These are phyloP conservation scores for Cotesia congregata DNA, from an alignment of 2,888 invertebrate genomes.

Conservation along the genomic window DNA sequence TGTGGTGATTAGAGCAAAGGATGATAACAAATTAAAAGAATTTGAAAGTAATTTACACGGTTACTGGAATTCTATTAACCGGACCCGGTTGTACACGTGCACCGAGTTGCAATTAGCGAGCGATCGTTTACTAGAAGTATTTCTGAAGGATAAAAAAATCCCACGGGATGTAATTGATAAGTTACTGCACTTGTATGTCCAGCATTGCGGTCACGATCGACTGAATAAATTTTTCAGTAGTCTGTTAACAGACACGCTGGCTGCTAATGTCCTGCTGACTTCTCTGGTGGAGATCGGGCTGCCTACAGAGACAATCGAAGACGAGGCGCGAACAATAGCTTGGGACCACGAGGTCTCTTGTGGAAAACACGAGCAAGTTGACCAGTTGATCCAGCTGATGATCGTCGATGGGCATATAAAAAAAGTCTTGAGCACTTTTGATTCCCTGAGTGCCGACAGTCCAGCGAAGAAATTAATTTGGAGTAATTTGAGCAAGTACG, in stretches of 20 bases:
- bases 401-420: slow-evolving; percentile 59
- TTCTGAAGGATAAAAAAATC: slow-evolving; percentile 65
- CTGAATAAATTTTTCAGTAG: slow-evolving; percentile 65
- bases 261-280: slow-evolving; percentile 55
- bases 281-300: slow-evolving; percentile 55
- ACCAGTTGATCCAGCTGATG: slow-evolving; percentile 59
- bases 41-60: slow-evolving; percentile 70
- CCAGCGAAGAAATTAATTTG: slow-evolving; percentile 54
- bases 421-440: slow-evolving; percentile 64
- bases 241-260: slow-evolving; percentile 53
- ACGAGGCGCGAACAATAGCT: slow-evolving; percentile 56
- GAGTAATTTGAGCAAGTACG: slow-evolving; percentile 50
- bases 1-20: slow-evolving; percentile 69
- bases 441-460: slow-evolving; percentile 46
- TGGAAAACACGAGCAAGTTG: slow-evolving; percentile 59
- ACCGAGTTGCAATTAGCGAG: slow-evolving; percentile 67
- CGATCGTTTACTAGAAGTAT: slow-evolving; percentile 70
- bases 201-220: slow-evolving; percentile 67
- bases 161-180: slow-evolving; percentile 65
- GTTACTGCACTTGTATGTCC: slow-evolving; percentile 70
- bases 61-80: slow-evolving; percentile 65
- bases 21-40: slow-evolving; percentile 65
- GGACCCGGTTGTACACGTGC: slow-evolving; percentile 55
- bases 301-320: slow-evolving; percentile 52
- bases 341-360: slow-evolving; percentile 59